These are phyloP conservation scores for Acestrorhynchus altus DNA, from an alignment of 2,797 vertebrate species.

Conservation along the genomic window DNA sequence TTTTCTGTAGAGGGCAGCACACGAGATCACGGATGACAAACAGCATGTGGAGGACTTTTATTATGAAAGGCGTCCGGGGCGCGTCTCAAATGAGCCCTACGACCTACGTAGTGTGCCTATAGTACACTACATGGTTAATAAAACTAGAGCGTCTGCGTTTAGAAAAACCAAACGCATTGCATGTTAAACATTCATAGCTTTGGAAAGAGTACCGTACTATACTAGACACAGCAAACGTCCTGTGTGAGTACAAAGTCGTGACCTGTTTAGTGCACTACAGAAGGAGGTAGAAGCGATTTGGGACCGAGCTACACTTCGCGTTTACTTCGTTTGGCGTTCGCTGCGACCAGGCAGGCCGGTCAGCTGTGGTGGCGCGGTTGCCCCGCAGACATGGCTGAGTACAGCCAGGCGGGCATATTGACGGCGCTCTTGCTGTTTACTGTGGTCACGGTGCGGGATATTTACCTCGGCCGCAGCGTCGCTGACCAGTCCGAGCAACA, in stretches of 20 bases:
- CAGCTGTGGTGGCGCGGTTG: neutral
- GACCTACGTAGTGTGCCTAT: too few species aligned
- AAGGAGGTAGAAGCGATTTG: too few species aligned
- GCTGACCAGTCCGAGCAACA: constrained; percentile 49
- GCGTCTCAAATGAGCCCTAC: too few species aligned
- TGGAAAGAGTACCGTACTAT: too few species aligned
- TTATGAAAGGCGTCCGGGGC: constrained; percentile 20
- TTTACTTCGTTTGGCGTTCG: too few species aligned
- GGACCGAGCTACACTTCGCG: too few species aligned
- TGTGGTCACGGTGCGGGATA: constrained; percentile 73
- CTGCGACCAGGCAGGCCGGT: neutral
- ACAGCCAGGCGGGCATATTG: constrained; percentile 71
- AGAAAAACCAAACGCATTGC: too few species aligned
- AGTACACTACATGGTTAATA: too few species aligned
- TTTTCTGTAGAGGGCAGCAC: neutral
- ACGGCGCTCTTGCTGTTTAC: constrained; percentile 78
- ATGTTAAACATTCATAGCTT: too few species aligned
- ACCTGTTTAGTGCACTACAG: too few species aligned
- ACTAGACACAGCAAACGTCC: too few species aligned
- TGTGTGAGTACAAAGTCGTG: too few species aligned
- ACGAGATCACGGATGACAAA: neutral
- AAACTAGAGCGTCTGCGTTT: neutral
- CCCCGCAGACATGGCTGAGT: constrained; percentile 78
- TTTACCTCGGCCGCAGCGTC: constrained; percentile 70
- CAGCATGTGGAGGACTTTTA: constrained; percentile 9